These are phyloP conservation scores for Pseudococcus longispinus DNA, from an alignment of 2,888 invertebrate species.

Conservation along the genomic window DNA sequence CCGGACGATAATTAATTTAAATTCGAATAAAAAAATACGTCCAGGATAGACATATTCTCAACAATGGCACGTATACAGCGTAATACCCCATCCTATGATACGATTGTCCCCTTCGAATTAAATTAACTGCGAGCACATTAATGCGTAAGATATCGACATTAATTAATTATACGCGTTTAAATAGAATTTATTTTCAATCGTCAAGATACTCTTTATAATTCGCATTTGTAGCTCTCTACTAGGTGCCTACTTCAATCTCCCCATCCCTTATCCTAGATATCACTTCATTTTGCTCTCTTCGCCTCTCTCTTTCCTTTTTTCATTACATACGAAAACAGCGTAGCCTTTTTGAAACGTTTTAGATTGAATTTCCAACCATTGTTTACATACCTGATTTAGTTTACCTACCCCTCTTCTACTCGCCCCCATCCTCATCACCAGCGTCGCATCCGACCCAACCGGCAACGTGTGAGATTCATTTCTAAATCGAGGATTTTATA, in stretches of 20 bases:
- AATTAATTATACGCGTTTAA: constrained; percentile 33
- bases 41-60: background rate
- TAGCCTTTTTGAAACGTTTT: background rate
- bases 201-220: background rate
- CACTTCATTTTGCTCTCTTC: background rate
- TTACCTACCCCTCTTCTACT: background rate
- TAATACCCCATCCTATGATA: background rate
- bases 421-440: background rate
- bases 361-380: constrained; percentile 36
- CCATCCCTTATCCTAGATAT: background rate
- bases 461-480: background rate
- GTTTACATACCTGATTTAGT: constrained; percentile 28
- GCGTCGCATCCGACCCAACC: background rate
- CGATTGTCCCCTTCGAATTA: constrained; percentile 4
- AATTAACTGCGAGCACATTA: constrained; percentile 17
- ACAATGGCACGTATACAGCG: background rate
- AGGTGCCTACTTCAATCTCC: background rate
- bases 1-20: background rate
- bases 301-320: background rate
- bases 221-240: background rate
- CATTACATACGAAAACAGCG: background rate
- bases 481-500: background rate
- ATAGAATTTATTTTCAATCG: constrained; percentile 40
- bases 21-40: background rate
- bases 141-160: constrained; percentile 32